These are phyloP conservation scores for Onychomys leucogaster DNA, from an alignment of 2,797 vertebrate species.

Conservation along the genomic window DNA sequence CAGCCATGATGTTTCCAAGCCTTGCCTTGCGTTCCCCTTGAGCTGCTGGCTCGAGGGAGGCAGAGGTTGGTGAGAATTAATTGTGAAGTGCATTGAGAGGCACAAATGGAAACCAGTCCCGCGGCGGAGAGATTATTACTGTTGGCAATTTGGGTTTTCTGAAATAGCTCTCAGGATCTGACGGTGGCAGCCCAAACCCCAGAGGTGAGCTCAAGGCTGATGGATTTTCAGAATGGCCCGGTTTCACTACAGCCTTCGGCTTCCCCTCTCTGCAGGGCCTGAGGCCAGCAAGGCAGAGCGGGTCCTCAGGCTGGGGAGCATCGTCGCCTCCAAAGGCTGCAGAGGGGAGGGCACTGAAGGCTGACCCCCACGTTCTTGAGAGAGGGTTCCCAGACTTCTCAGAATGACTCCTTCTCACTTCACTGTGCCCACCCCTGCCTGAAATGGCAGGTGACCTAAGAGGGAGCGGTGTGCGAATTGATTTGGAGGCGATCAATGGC, in stretches of 20 bases:
- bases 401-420: conserved; percentile 86
- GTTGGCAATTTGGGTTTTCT: conserved; percentile 85
- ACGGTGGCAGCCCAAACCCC: conserved; percentile 84
- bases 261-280: conserved; percentile 49
- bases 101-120: conserved; percentile 83
- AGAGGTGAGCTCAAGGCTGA: conserved; percentile 83
- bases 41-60: conserved; percentile 76
- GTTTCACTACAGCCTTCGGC: conserved; percentile 68
- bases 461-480: conserved; percentile 88
- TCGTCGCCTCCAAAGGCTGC: conserved; percentile 28
- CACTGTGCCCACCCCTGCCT: conserved; percentile 80
- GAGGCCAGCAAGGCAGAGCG: conserved; percentile 33
- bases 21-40: conserved; percentile 72
- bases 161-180: conserved; percentile 86
- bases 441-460: conserved; percentile 87
- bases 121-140: conserved; percentile 82
- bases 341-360: conserved; percentile 68
- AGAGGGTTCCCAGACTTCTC: conserved; percentile 82
- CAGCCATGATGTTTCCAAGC: conserved; percentile 61
- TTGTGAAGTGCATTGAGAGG: conserved; percentile 85
- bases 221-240: conserved; percentile 81
- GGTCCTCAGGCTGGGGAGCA: neutral
- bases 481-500: conserved; percentile 86
- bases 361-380: conserved; percentile 76
- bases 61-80: conserved; percentile 84